These are phyloP conservation scores for Odobenus rosmarus DNA, from an alignment of 2,113 vertebrate species.

Conservation along the genomic window DNA sequence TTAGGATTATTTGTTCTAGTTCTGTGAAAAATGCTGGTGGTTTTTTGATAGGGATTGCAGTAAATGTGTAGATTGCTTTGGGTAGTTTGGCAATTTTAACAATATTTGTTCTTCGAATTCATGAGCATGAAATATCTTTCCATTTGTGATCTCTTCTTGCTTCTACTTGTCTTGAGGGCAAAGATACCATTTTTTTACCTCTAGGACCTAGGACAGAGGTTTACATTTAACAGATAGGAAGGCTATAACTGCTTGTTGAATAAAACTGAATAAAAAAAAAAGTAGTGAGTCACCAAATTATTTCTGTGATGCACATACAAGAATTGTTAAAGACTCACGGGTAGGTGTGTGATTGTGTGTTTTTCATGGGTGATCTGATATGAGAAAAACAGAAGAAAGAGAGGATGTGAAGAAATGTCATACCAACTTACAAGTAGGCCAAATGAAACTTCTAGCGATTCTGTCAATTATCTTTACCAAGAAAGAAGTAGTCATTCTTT, in stretches of 20 bases:
- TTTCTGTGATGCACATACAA: neutral
- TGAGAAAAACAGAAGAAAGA: neutral
- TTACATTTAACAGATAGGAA: neutral
- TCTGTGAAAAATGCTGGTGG: neutral
- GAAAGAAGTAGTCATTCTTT: neutral
- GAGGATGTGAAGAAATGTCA: neutral
- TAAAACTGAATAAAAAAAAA: neutral
- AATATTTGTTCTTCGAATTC: neutral
- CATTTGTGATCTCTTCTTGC: neutral
- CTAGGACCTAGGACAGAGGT: neutral
- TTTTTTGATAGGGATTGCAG: neutral
- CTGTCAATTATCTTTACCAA: neutral
- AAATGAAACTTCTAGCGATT: neutral
- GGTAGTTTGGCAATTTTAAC: neutral
- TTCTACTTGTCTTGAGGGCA: neutral
- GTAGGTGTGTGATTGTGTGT: neutral
- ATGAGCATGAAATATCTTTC: neutral
- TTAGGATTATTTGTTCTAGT: neutral
- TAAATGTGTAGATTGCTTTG: neutral
- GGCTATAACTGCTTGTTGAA: neutral
- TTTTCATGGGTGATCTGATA: neutral
- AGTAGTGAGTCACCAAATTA: neutral
- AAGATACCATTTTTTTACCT: neutral
- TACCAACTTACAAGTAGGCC: neutral
- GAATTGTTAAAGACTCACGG: neutral